Conservation (phyloP, 2,797 vertebrate genomes). For the Danio albolineatus region DNA sequence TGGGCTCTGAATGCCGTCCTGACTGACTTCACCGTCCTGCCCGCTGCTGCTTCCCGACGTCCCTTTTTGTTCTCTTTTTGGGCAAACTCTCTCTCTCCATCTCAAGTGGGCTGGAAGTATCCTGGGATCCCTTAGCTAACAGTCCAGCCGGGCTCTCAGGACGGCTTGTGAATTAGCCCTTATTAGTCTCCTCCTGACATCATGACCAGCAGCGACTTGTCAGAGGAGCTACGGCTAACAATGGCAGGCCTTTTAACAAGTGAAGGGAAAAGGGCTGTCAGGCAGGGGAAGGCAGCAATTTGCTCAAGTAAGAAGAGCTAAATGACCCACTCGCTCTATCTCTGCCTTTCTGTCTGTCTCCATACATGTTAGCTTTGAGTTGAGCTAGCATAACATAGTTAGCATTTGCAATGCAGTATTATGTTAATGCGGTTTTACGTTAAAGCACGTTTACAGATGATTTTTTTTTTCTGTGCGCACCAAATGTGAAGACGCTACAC, state of each 20-base stretch:
- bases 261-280: constrained; percentile 49
- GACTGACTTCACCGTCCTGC: constrained; percentile 66
- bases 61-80: constrained; percentile 54
- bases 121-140: constrained; percentile 80
- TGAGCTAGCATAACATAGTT: neutral
- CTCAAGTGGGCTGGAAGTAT: constrained; percentile 77
- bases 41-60: constrained; percentile 41
- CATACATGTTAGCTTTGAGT: neutral
- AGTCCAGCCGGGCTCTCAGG: constrained; percentile 65
- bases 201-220: constrained; percentile 64
- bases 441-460: constrained; percentile 1
- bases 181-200: constrained; percentile 73
- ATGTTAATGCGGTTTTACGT: neutral
- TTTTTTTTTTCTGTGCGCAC: neutral
- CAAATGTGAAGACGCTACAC: neutral
- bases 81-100: constrained; percentile 63
- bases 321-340: constrained; percentile 50
- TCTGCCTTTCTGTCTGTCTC: neutral
- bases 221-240: constrained; percentile 61
- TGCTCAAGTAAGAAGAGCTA: constrained; percentile 58
- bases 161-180: constrained; percentile 72
- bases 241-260: constrained; percentile 61
- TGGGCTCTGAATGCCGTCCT: constrained; percentile 76
- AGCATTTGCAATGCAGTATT: too few relatives aligned
- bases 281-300: constrained; percentile 52